These are phyloP conservation scores for Peromyscus melanophrys DNA, from an alignment of 2,797 vertebrate genomes.

Conservation along the genomic window DNA sequence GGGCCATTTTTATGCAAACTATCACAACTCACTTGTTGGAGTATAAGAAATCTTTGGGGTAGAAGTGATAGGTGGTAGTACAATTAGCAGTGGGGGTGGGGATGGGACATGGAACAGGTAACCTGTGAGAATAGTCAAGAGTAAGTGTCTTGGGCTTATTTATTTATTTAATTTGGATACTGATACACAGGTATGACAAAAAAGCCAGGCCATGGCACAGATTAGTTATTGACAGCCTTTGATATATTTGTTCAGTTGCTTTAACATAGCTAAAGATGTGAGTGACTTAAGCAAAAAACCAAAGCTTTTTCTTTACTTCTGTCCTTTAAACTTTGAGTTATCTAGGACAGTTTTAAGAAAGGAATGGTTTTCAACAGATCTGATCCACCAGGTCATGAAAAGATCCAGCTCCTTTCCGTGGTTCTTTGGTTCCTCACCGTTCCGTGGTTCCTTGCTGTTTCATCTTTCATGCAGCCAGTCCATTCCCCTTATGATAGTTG, in stretches of 20 bases:
- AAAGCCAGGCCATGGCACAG: not conserved
- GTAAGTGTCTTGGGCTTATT: not conserved
- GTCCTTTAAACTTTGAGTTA: not conserved
- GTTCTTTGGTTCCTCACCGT: too few relatives aligned
- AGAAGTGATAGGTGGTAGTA: not conserved
- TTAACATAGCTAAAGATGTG: not conserved
- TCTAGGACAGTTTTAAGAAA: not conserved
- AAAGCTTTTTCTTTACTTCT: not conserved
- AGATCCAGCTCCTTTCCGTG: not conserved
- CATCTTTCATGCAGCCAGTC: not conserved
- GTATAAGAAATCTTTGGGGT: not conserved
- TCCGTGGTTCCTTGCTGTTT: not conserved
- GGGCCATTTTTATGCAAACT: not conserved
- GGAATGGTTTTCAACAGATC: too few relatives aligned
- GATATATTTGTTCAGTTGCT: not conserved
- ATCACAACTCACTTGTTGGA: not conserved
- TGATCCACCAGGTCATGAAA: not conserved
- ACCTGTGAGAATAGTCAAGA: not conserved
- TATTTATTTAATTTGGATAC: not conserved
- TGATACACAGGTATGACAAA: rapidly evolving
- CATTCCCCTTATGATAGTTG: not conserved
- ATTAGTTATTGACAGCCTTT: not conserved
- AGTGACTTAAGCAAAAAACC: not conserved
- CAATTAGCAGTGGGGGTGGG: not conserved
- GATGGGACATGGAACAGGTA: not conserved